These are phyloP conservation scores for Stenopsyche tienmushanensis DNA, from an alignment of 1,140 invertebrate genomes.

Conservation along the genomic window DNA sequence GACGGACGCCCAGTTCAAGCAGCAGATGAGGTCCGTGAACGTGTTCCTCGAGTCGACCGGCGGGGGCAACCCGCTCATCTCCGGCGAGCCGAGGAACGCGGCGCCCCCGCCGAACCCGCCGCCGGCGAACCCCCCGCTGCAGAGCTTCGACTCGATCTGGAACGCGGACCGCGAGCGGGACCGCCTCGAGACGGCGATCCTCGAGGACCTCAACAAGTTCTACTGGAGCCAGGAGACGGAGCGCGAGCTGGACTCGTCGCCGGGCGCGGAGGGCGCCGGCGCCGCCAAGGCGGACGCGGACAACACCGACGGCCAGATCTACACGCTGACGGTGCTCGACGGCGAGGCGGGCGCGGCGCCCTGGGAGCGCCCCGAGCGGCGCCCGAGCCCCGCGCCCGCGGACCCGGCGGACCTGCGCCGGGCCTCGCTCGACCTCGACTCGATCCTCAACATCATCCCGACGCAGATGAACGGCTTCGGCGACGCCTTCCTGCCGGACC, in stretches of 20 bases:
- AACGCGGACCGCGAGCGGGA: constrained; percentile 55
- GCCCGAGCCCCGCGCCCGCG: constrained; percentile 59
- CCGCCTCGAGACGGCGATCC: constrained; percentile 61
- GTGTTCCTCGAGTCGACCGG: constrained; percentile 60
- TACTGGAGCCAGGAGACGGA: constrained; percentile 70
- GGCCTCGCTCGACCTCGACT: constrained; percentile 63
- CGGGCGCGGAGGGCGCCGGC: constrained; percentile 53
- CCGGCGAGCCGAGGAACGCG: constrained; percentile 62
- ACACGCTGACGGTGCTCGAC: constrained; percentile 68
- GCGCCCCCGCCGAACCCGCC: constrained; percentile 54
- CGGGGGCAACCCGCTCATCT: constrained; percentile 54
- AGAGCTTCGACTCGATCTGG: constrained; percentile 68
- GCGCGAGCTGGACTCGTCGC: constrained; percentile 53
- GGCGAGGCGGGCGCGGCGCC: constrained; percentile 56
- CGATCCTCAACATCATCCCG: constrained; percentile 62
- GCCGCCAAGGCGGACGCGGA: constrained; percentile 56
- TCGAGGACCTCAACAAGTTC: constrained; percentile 79
- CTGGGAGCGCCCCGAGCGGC: constrained; percentile 56
- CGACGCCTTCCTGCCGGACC: constrained; percentile 55
- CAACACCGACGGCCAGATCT: constrained; percentile 62
- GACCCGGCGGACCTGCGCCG: constrained; percentile 49
- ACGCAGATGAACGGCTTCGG: constrained; percentile 56
- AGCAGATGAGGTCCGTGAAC: constrained; percentile 64
- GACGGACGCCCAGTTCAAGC: constrained; percentile 62
- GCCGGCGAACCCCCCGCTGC: constrained; percentile 50